Base-by-base conservation (phyloP, 2,113 vertebrate species). In the Thomomys bottae region DNA sequence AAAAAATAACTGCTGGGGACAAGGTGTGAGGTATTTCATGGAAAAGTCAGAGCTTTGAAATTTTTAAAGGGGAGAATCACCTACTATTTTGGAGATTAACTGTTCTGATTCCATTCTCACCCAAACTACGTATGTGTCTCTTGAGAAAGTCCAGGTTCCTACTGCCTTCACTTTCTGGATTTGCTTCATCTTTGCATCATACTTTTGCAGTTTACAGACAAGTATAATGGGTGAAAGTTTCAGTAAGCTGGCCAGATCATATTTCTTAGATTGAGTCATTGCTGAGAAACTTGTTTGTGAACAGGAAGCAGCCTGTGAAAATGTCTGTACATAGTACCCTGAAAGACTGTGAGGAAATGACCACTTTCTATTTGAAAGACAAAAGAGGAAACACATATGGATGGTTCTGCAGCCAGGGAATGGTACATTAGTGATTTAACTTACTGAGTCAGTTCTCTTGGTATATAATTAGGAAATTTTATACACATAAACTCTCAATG, bases 181-280 rank as follows among this genome's bases (percentile, higher is more conserved):
- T 92, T 89, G 67, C 81, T 71, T 86, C 92, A 89, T 84, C 87
- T 92, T 89, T 95, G 83, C 89, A 92, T 96, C 73, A 73, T 92
- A 36, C 78, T 23, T 23, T 42, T 83, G 61, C 82, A 89, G 66
- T 84, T 59, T 72, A 21, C 23, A 84, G 66, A 80, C 77, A 28
- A 54, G 42, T 10, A 1, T 30, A 57, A 64, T 32, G 78, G 68
- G 28, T 54, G 14, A 89, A 73, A 88, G 88, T 95, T 96, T 87
- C 95, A 89, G 95, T 93, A 95, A 96, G 76, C 87, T 64, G 64
- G 45, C 61, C 2, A 32, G 92, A 79, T 94, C 93, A 30, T 77
- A 77, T 93, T 95, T 95, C 94, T 91, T 72, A 92, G 88, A 80
- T 32, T 87, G 93, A 96, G 89, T 97, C 94, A 95, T 59, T 83